These are phyloP conservation scores for Acanthopleura granulata DNA, from an alignment of 2,888 invertebrate species.

Conservation along the genomic window DNA sequence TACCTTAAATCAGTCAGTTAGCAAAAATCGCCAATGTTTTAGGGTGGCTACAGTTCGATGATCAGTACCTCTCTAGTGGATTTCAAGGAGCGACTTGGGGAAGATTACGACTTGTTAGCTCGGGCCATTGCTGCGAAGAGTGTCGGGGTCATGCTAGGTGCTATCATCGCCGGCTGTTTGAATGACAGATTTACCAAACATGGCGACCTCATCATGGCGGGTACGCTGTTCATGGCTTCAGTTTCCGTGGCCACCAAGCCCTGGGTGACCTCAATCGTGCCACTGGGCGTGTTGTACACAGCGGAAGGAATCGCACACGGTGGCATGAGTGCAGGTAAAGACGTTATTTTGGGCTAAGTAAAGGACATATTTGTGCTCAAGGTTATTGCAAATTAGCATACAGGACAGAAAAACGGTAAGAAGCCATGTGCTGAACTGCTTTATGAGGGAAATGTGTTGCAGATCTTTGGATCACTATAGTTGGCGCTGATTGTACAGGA, in stretches of 20 bases:
- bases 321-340: not conserved
- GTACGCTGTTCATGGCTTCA: not conserved
- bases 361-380: too few relatives aligned
- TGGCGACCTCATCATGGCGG: constrained; percentile 12
- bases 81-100: not conserved
- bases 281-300: not conserved
- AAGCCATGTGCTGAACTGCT: too few relatives aligned
- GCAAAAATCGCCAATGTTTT: not conserved
- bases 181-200: not conserved
- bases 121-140: constrained; percentile 1
- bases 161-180: not conserved
- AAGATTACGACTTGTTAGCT: not conserved
- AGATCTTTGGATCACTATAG: too few relatives aligned
- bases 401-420: too few relatives aligned
- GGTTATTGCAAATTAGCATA: too few relatives aligned
- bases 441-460: too few relatives aligned
- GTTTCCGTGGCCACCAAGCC: not conserved
- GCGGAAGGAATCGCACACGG: not conserved
- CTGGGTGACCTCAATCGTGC: not conserved
- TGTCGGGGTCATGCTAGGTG: not conserved
- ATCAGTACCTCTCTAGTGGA: not conserved
- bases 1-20: too few relatives aligned
- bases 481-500: too few relatives aligned
- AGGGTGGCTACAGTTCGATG: constrained; percentile 5
- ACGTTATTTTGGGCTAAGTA: not conserved